phyloP scores from a whole-genome alignment of 2,888 invertebrate genomes.

The Emmelina monodactyla region DNA sequence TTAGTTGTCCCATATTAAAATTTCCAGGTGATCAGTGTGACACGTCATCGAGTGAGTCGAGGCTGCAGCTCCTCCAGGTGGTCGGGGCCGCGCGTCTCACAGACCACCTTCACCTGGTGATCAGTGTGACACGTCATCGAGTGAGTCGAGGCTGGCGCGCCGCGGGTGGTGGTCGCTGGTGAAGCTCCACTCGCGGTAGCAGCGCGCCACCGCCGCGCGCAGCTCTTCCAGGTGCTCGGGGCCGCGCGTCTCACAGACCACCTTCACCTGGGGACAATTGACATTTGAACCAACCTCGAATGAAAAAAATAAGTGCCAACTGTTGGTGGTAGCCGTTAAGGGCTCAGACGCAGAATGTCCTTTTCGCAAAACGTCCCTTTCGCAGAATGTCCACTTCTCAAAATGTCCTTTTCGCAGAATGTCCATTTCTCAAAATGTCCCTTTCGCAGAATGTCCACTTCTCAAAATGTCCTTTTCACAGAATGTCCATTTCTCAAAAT shows the following conservation, averaged over 20 bases:
- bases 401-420: no score
- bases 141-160: slow-evolving; percentile 25
- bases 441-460: no score
- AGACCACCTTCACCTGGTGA: not conserved
- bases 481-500: no score
- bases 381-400: no score
- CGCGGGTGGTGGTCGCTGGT: slow-evolving; percentile 28
- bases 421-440: no score
- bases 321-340: no score
- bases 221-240: slow-evolving; percentile 71
- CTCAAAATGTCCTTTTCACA: no score
- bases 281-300: no score
- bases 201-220: slow-evolving; percentile 30
- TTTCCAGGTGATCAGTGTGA: not conserved
- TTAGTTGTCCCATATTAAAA: no score
- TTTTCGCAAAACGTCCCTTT: no score
- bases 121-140: slow-evolving; percentile 23
- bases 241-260: slow-evolving; percentile 89
- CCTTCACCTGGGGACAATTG: slow-evolving; percentile 90
- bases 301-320: no score
- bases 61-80: slow-evolving; percentile 68
- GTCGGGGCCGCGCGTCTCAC: slow-evolving; percentile 68
- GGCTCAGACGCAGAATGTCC: no score
- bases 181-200: slow-evolving; percentile 72
- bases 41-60: slow-evolving; percentile 29